Evolutionary conservation across 2,113 vertebrate genomes (phyloP).

Genomic region (Poeciliopsis prolifica): DNA sequence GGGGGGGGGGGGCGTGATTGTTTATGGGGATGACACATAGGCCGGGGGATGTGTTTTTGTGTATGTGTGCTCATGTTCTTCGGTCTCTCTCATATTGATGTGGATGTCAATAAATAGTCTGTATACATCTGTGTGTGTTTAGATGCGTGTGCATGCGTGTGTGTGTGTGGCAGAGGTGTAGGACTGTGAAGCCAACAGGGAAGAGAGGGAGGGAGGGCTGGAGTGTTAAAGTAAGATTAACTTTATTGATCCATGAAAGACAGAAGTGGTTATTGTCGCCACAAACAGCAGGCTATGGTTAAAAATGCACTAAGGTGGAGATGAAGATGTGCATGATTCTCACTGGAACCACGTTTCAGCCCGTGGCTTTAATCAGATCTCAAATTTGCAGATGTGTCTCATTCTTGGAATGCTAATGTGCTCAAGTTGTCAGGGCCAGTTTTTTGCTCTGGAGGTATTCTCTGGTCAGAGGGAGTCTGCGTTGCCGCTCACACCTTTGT

Average conservation of each 20-base stretch:
- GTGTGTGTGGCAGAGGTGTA: constrained; percentile 20
- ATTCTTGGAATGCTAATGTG: constrained; percentile 5
- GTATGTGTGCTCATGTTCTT: constrained; percentile 14
- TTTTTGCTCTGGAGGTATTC: background rate
- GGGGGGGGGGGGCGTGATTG: background rate
- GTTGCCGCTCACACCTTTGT: no score
- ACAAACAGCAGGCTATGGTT: constrained; percentile 32
- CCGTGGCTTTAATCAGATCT: constrained; percentile 16
- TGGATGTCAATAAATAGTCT: constrained; percentile 40
- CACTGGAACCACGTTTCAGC: constrained; percentile 27
- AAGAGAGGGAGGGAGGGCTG: constrained; percentile 7
- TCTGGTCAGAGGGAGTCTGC: background rate
- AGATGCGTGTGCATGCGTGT: background rate
- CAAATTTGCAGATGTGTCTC: constrained; percentile 12
- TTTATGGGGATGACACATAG: constrained; percentile 44
- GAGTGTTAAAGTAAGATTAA: constrained; percentile 59
- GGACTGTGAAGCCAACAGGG: background rate
- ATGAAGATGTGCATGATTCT: constrained; percentile 13
- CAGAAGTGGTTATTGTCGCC: constrained; percentile 43
- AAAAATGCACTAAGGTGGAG: constrained; percentile 38
- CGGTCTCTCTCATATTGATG: constrained; percentile 37
- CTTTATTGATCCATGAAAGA: constrained; percentile 51
- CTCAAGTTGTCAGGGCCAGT: background rate
- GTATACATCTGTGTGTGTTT: constrained; percentile 18
- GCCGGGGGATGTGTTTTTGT: constrained; percentile 38